Evolutionary conservation across 2,113 vertebrate genomes (phyloP).

Genomic region (Pelecanus crispus): DNA sequence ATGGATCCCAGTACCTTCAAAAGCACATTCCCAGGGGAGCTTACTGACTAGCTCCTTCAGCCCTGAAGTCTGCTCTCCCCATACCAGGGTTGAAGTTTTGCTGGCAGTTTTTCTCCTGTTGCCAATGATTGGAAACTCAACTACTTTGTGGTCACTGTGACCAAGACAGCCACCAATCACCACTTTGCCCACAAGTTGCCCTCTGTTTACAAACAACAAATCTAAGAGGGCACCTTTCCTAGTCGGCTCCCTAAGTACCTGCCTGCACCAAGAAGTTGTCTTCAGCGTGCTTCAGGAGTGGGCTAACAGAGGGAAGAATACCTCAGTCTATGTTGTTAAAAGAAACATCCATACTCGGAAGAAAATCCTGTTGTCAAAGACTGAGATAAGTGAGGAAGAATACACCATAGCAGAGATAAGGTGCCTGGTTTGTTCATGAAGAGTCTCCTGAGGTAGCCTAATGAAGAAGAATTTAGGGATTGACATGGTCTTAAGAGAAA

Average conservation of each 20-base stretch:
- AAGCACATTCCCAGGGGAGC: neutral
- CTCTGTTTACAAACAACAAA: neutral
- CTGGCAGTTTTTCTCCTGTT: neutral
- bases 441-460: neutral
- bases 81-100: neutral
- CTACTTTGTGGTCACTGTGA: neutral
- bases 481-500: neutral
- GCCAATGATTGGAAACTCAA: neutral
- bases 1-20: neutral
- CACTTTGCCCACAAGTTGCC: neutral
- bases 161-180: too few species aligned
- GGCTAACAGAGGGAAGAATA: neutral
- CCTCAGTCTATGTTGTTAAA: neutral
- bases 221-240: neutral
- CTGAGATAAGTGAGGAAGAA: neutral
- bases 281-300: rapidly evolving
- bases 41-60: neutral
- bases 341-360: neutral
- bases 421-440: neutral
- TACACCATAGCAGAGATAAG: neutral
- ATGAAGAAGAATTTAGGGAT: neutral
- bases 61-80: neutral
- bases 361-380: neutral
- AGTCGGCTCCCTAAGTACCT: neutral
- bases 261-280: neutral